A percentile compares a stretch with the other conserved stretches of the same genome.
Evolutionary conservation across 2,797 vertebrate species (phyloP).

Genomic region (Carduelis carduelis): DNA sequence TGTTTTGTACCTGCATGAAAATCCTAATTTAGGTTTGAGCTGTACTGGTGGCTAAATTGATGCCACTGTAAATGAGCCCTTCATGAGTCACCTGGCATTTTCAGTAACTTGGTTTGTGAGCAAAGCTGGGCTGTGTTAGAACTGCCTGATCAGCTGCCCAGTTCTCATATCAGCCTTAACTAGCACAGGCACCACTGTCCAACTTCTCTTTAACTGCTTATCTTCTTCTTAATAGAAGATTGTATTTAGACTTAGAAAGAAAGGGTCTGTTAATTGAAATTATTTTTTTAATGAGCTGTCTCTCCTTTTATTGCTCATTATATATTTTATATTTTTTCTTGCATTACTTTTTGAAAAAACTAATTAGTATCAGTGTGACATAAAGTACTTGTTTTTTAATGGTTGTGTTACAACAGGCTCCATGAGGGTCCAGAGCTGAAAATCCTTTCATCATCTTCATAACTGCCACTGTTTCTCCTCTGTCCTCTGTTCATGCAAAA

Average conservation of each 20-base stretch:
- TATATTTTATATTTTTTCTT: background rate
- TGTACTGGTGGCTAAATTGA: background rate
- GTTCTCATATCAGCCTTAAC: background rate
- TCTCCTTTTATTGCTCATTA: background rate
- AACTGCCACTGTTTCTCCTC: background rate
- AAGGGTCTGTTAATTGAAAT: background rate
- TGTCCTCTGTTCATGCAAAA: background rate
- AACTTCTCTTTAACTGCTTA: background rate
- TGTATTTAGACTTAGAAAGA: background rate
- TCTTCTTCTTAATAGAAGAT: background rate
- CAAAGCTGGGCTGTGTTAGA: background rate
- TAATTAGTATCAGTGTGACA: background rate
- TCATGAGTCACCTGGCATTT: background rate
- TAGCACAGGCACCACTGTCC: background rate
- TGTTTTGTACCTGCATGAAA: background rate
- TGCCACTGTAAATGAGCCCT: background rate
- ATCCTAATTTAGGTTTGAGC: background rate
- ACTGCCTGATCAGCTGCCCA: background rate
- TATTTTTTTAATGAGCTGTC: background rate
- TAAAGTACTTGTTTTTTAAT: background rate
- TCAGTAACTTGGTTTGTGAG: background rate
- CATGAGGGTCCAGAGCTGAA: background rate
- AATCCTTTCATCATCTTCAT: background rate
- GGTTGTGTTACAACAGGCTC: background rate
- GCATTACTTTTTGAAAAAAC: background rate